Conservation (phyloP, 2,797 vertebrate species). For the Podarcis lilfordi region DNA sequence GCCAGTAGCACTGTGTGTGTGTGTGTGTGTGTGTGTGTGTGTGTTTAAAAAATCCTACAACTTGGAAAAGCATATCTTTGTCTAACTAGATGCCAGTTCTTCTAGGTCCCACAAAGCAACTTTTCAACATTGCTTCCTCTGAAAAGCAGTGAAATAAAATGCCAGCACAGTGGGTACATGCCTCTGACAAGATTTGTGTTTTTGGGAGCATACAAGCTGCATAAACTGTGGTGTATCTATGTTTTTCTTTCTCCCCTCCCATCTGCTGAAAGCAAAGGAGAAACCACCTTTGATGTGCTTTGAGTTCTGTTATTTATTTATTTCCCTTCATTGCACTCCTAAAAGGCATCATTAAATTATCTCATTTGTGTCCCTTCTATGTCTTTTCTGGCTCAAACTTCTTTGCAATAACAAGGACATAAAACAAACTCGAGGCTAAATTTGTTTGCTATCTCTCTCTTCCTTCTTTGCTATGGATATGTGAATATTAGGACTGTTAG, state of each 20-base stretch:
- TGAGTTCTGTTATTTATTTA: conserved; percentile 52
- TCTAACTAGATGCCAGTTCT: conserved; percentile 55
- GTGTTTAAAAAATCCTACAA: conserved; percentile 44
- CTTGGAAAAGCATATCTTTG: conserved; percentile 57
- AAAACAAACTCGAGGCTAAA: conserved; percentile 72
- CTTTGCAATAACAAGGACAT: conserved; percentile 71
- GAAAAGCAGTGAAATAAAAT: conserved; percentile 40
- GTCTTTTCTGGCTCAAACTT: conserved; percentile 65
- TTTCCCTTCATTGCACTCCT: conserved; percentile 59
- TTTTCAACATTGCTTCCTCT: conserved; percentile 18
- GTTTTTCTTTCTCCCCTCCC: conserved; percentile 58
- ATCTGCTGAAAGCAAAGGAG: conserved; percentile 55
- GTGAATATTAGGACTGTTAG: background rate
- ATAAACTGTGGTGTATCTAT: background rate
- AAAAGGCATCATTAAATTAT: conserved; percentile 71
- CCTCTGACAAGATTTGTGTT: conserved; percentile 62
- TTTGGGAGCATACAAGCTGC: conserved; percentile 58
- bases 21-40: background rate
- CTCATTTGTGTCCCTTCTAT: conserved; percentile 67
- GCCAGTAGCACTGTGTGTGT: conserved; percentile 26
- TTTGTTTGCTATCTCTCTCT: conserved; percentile 67
- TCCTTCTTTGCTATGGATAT: background rate
- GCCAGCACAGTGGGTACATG: conserved; percentile 34
- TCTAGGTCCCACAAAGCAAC: conserved; percentile 50
- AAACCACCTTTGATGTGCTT: conserved; percentile 57